Conservation (phyloP, 2,113 vertebrate species). For the Kobus ellipsiprymnus region DNA sequence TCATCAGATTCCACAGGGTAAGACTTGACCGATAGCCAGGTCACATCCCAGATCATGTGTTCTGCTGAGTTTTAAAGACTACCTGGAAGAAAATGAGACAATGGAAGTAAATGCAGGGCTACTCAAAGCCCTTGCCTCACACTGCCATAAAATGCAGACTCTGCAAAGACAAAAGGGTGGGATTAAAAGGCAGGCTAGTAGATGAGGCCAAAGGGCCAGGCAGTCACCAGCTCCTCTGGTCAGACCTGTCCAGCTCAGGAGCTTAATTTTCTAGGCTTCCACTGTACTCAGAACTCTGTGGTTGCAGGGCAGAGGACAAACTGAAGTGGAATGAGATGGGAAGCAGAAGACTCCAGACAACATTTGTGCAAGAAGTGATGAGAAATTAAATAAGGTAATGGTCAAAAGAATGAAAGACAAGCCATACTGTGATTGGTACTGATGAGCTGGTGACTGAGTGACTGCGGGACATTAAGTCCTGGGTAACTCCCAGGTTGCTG, state of each 20-base stretch:
- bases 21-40: neutral
- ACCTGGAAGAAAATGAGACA: neutral
- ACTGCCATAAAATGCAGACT: accelerated
- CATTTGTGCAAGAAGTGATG: neutral
- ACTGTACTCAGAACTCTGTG: neutral
- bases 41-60: neutral
- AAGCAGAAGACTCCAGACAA: neutral
- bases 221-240: neutral
- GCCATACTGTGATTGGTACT: neutral
- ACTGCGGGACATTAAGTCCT: accelerated
- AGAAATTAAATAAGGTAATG: neutral
- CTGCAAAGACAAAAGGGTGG: neutral
- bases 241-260: neutral
- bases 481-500: neutral
- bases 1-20: neutral
- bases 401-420: neutral
- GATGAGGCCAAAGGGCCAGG: accelerated
- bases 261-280: no score
- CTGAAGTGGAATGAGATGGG: neutral
- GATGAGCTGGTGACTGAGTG: neutral
- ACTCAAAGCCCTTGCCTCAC: neutral
- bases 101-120: neutral
- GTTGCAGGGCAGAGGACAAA: neutral
- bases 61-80: neutral
- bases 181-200: neutral